Percentiles rank a stretch among this genome's conserved stretches.
Conservation (phyloP, 2,113 vertebrate genomes). For the Peromyscus leucopus region DNA sequence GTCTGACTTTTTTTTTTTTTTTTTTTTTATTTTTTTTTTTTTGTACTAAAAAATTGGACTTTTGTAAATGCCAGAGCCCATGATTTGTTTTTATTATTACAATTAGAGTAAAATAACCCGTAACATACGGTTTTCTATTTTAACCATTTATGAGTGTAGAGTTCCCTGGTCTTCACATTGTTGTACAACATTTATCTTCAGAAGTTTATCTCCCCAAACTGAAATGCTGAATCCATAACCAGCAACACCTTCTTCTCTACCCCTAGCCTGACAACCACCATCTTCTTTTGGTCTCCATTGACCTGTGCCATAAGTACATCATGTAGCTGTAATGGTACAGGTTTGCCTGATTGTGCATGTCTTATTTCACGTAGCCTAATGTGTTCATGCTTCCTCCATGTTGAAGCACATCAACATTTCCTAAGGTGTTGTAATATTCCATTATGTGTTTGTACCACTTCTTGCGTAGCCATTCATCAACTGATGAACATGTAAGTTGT, state of each 20-base stretch:
- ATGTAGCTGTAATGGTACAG: background rate
- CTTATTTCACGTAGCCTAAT: background rate
- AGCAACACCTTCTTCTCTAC: background rate
- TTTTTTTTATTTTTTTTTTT: too few relatives aligned
- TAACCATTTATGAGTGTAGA: background rate
- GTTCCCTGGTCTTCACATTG: background rate
- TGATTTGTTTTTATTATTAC: background rate
- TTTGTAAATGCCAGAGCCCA: background rate
- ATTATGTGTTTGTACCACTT: background rate
- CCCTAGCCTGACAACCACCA: background rate
- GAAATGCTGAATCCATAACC: background rate
- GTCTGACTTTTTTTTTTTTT: too few relatives aligned
- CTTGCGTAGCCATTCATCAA: background rate
- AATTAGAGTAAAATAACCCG: background rate
- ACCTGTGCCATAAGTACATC: background rate
- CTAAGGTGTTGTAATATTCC: constrained; percentile 16
- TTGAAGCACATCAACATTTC: background rate
- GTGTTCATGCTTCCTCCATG: background rate
- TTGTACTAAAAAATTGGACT: too few relatives aligned
- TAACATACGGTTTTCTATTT: background rate
- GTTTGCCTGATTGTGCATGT: background rate
- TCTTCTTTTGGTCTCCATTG: background rate
- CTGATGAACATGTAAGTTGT: background rate
- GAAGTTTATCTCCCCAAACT: constrained; percentile 14
- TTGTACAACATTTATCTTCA: background rate